These are phyloP conservation scores for Cynaeus angustus DNA, from an alignment of 2,888 invertebrate genomes.

Conservation along the genomic window DNA sequence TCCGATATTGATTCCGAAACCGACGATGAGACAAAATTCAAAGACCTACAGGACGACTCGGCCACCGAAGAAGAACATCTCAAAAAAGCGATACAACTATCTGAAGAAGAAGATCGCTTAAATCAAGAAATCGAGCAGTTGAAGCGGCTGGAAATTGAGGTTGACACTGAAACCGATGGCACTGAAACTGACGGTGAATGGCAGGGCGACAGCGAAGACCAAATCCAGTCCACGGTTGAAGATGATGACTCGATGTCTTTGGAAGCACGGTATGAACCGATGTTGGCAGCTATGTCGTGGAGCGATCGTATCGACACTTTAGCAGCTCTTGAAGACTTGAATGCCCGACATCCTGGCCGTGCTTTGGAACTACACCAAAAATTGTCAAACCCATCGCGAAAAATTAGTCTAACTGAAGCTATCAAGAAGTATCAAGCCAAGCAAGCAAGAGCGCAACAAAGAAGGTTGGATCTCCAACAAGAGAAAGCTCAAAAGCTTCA, in stretches of 20 bases:
- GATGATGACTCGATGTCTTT: constrained; percentile 71
- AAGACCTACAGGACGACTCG: constrained; percentile 63
- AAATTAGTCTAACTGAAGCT: constrained; percentile 88
- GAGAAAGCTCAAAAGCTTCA: constrained; percentile 90
- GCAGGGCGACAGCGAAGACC: constrained; percentile 68
- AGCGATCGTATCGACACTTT: constrained; percentile 88
- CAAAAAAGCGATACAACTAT: constrained; percentile 77
- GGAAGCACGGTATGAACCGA: constrained; percentile 81
- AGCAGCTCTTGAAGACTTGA: constrained; percentile 84
- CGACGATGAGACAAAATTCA: constrained; percentile 74
- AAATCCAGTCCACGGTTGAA: constrained; percentile 51
- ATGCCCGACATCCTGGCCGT: constrained; percentile 92
- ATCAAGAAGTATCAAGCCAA: constrained; percentile 88
- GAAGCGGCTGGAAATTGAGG: constrained; percentile 82
- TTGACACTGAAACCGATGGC: constrained; percentile 89
- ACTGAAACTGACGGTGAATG: constrained; percentile 83
- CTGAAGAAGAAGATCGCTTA: constrained; percentile 84
- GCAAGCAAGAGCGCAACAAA: constrained; percentile 92
- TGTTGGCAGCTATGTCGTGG: constrained; percentile 86
- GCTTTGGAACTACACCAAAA: constrained; percentile 95
- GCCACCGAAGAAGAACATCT: constrained; percentile 81
- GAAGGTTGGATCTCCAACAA: constrained; percentile 86
- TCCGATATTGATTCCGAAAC: constrained; percentile 76
- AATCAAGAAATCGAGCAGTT: constrained; percentile 85
- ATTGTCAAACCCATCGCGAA: constrained; percentile 91